phyloP scores from a whole-genome alignment of 2,888 invertebrate species.

The Cheilosia pagana region DNA sequence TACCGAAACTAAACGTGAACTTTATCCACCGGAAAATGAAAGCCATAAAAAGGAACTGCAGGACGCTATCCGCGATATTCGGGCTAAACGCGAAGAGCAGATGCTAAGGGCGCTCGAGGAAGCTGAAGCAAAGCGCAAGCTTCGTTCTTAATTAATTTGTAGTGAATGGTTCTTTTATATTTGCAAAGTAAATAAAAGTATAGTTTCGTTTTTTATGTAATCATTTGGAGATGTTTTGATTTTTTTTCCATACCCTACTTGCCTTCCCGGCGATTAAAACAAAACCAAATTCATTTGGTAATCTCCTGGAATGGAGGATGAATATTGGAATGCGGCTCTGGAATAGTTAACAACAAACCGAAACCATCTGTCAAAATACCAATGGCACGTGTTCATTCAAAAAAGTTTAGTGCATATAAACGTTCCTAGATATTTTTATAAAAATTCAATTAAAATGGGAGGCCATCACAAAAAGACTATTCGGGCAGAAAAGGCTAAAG shows the following conservation, averaged over 20 bases:
- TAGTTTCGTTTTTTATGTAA: slow-evolving; percentile 21
- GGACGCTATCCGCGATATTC: slow-evolving; percentile 80
- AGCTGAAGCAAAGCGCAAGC: slow-evolving; percentile 77
- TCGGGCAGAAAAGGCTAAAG: slow-evolving; percentile 94
- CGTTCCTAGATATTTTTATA: background rate
- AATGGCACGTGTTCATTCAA: slow-evolving; percentile 35
- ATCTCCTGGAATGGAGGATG: slow-evolving; percentile 4
- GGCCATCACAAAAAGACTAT: slow-evolving; percentile 88
- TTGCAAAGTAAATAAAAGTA: background rate
- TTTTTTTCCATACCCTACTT: background rate
- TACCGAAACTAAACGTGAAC: slow-evolving; percentile 88
- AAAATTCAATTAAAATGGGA: slow-evolving; percentile 78
- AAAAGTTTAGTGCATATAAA: background rate
- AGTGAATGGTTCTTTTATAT: slow-evolving; percentile 4
- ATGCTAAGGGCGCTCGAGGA: slow-evolving; percentile 79
- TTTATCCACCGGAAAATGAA: slow-evolving; percentile 89
- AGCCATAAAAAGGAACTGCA: slow-evolving; percentile 85
- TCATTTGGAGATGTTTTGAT: background rate
- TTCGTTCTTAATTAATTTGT: background rate
- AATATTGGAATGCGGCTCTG: slow-evolving; percentile 19
- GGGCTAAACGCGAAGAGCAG: slow-evolving; percentile 79
- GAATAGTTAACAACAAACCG: background rate
- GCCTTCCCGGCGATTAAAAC: too few species aligned
- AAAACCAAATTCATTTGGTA: too few species aligned
- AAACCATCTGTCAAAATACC: slow-evolving; percentile 39